These are phyloP conservation scores for Andrena camellia DNA, from an alignment of 2,888 invertebrate genomes.

Conservation along the genomic window DNA sequence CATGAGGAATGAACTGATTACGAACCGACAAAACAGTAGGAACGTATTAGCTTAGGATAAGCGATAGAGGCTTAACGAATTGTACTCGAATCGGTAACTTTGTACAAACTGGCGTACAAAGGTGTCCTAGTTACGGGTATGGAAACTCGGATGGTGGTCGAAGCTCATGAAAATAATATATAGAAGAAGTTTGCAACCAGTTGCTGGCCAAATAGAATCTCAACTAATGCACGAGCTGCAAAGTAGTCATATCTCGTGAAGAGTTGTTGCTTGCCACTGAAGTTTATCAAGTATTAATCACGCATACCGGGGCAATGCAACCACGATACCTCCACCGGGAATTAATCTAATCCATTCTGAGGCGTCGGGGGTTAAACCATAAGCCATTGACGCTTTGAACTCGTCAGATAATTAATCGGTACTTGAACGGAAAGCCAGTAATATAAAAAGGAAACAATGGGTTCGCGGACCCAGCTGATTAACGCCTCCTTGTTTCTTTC, in stretches of 20 bases:
- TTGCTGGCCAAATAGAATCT: background rate
- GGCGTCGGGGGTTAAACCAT: constrained; percentile 12
- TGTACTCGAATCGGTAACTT: background rate
- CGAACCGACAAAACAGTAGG: background rate
- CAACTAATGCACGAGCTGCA: background rate
- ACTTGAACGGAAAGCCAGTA: constrained; percentile 8
- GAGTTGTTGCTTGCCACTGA: background rate
- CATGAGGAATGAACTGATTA: constrained; percentile 72
- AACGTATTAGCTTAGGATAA: constrained; percentile 46
- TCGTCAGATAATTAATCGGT: constrained; percentile 25
- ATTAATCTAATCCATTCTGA: constrained; percentile 42
- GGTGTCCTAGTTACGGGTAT: background rate
- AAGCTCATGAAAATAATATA: background rate
- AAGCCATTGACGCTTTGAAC: constrained; percentile 36
- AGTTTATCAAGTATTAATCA: background rate
- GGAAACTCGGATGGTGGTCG: background rate
- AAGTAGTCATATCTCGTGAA: background rate
- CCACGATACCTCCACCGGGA: background rate
- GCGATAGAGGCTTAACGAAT: background rate
- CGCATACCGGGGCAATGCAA: background rate
- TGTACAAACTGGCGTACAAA: background rate
- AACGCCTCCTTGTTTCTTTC: background rate
- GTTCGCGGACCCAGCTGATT: constrained; percentile 28
- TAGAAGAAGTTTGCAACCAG: too few relatives aligned
- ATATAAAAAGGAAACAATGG: constrained; percentile 3